Base-by-base conservation (phyloP, 2,888 invertebrate species). In the Protophormia terraenovae region DNA sequence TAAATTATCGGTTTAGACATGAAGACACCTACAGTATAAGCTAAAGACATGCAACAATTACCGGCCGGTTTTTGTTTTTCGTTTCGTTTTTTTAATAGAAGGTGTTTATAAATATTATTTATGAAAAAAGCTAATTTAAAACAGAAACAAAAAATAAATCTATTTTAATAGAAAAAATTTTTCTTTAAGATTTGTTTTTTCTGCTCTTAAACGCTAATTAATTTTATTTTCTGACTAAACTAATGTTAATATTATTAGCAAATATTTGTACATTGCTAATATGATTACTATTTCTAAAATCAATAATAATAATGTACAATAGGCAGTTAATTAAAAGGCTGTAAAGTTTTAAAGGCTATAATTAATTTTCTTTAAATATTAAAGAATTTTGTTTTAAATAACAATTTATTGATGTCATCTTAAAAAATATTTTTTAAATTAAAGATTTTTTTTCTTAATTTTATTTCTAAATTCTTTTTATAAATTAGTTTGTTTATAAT, bases 41-140 rank as follows among this genome's bases (percentile, higher is more conserved):
- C 14, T n/a, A 77, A 50, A 77, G 22, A 66, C 72, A 67, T 73
- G 58, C 71, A 72, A 82, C 71, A 55, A 19, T 47, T 27, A 41
- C 22, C 27, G 64, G 50, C 32, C 41, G 72, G 72, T 32, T 58
- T 41, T 45, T 35, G 12, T 1, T 77, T 64, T 14, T 22, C 16
- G 12, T 69, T 62, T 62, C 2, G n/a, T n/a, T n/a, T 16, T 47
- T 47, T 29, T 12, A 22, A 8, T 6, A n/a, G n/a, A 60, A 75
- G 67, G 72, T 53, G 55, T 75, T 69, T 53, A 75, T 76, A 55
- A 82, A 76, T 82, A 66, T 82, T 76, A 45, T 76, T 71, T 82
- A 76, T 45, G 29, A 82, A 71, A 69, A 76, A 78, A 69, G 16
- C 10, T 29, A 29, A 22, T 66, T 55, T 7, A 19, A 47, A 19